Base-by-base conservation (phyloP, 2,113 vertebrate genomes). In the human (Homo sapiens) region DNA sequence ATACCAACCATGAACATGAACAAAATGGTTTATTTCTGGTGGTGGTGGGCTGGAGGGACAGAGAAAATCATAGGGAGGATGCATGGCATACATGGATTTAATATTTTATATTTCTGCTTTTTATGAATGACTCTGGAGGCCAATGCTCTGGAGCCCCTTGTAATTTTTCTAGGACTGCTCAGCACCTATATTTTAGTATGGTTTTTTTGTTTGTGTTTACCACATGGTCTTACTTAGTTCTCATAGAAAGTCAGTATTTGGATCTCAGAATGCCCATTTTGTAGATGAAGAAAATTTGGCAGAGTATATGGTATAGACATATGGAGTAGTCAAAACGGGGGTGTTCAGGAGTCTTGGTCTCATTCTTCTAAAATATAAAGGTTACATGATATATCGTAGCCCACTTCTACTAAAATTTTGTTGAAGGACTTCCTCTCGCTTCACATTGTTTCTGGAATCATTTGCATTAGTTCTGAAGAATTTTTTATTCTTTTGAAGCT, bases 401-500 rank as follows among this genome's bases (percentile, higher is more conserved):
- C 3, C 43, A 80, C 88, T 94, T 98, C 59, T 83, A 86, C 76
- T 87, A 97, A 97, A 89, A 72, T 90, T 97, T 96, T 85, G 25
- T 93, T 97, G 87, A 96, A 97, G 97, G 93, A 61, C 50, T 82
- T 93, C 27, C n/a, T 86, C 20, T 98, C 72, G 96, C 50, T 85
- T 89, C 57, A 61, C 59, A 73, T 76, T 84, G 38, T 96, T 95
- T 66, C 55, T 82, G 57, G 84, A 97, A 97, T 95, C 96, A 5
- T 87, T 64, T 97, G 81, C 1, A 0, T 97, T 98, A 93, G 25
- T 94, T 93, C 93, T 96, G 89, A 89, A 90, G 88, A 89, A 90
- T 91, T 96, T 83, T 95, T 98, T 98, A 90, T 96, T 97, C 93
- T 96, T 66, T 98, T 94, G 82, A 98, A 96, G 95, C 81, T 89